Evolutionary conservation across 2,113 vertebrate genomes (phyloP), one percentile per base, ranked within the genome.

Genomic region (Gasterosteus nipponicus): DNA sequence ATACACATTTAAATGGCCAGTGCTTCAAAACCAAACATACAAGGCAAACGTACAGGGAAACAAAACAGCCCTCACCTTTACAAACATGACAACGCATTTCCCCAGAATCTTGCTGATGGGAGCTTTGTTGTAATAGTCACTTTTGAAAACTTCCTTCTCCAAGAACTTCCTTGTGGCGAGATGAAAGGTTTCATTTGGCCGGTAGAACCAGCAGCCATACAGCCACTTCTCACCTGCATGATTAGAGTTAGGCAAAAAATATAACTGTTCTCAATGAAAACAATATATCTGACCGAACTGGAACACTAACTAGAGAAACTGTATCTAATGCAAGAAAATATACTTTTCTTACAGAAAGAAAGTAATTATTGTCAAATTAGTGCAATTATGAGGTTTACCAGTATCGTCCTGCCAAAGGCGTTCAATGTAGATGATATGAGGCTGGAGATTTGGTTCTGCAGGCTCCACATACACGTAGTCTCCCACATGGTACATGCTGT

Each of bases 1-100:
- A 31, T 7, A 33, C 0, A 4, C 12, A 51, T 57, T 33, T 6
- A 62, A 51, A 77, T 0, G 54, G 10, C 10, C 4, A 29, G 8
- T 26, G 38, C 2, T 75, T 10, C 18, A 31, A 7, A 65, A 22
- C 7, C 49, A 18, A 58, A 71, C 19, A n/a, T 58, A 41, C 11
- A 14, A 3, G 35, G 31, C 26, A 58, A 51, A 46, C 1, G 0
- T 3, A n/a, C 12, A 33, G 2, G 2, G 31, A 33, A 15, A 26
- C 4, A 65, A 60, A 26, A 35, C 2, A 47, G 41, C 12, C 84
- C 86, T 94, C 92, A 99, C 98, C 97, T 99, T 99, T 63, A 99
- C 98, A 94, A 99, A 99, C 98, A 99, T 99, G 81, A 99, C 98
- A 46, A 99, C 97, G 84, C 98, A 99, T 94, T 99, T 99, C 67